Base-by-base conservation (phyloP, 2,797 vertebrate species). In the Cyprinodon diabolis region DNA sequence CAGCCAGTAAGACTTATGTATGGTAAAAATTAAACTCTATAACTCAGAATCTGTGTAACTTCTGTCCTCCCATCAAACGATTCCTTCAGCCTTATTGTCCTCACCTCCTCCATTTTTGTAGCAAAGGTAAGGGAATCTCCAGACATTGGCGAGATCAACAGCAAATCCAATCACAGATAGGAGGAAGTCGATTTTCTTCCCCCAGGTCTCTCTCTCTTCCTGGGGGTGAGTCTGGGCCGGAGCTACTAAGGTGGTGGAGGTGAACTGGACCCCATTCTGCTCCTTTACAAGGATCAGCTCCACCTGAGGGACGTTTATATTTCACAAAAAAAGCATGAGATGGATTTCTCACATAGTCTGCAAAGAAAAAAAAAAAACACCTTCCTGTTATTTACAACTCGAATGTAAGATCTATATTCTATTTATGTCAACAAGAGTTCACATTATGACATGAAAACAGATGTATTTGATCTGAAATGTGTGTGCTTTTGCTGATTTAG, bases 31-130 rank as follows among this genome's bases (percentile, higher is more conserved):
- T n/a, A 63, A 63, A 63, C 21, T 43, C n/a, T 43, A 43, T 12
- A n/a, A 21, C 60, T 63, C 19, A n/a, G 9, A 17, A 43, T 63
- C 10, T 21, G 8, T 40, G 37, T 40, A 62, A 62, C 58, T 37
- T 17, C 56, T 19, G 2, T 5, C 51, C 17, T 19, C 7, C 0
- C n/a, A 63, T 2, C 13, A 37, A 62, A 21, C 12, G 47, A 1
- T 40, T 19, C 8, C 21, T 40, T 58, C 30, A n/a, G n/a, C 21
- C 7, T 13, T 35, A 43, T 58, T 25, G 5, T 7, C 70, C 95
- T 95, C 84, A 97, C 96, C 96, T 87, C 97, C 97, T 66, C 96
- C 97, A 0, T 97, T 97, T 83, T 97, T 97, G 89, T 97, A 97
- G 94, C 97, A 97, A 62, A 97, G 95, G 88, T 97, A 97, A 12